phyloP scores from a whole-genome alignment of 2,113 vertebrate genomes.

The Balaenoptera acutorostrata region DNA sequence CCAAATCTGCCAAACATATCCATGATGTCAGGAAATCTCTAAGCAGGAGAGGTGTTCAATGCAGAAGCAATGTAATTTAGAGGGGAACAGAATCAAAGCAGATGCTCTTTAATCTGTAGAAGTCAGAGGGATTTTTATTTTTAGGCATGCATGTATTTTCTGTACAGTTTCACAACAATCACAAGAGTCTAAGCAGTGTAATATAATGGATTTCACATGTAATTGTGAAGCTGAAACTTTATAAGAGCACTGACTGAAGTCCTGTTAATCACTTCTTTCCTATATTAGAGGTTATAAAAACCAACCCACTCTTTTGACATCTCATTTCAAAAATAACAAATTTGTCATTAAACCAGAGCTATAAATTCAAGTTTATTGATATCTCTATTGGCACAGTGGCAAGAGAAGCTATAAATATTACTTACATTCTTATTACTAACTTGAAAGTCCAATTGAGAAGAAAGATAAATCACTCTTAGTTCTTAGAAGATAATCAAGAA shows the following conservation, averaged over 20 bases:
- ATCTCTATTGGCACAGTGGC: conserved; percentile 27
- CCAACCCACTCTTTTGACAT: conserved; percentile 36
- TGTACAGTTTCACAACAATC: neutral
- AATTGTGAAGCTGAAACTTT: neutral
- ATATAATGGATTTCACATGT: neutral
- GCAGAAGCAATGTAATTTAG: neutral
- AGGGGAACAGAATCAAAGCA: neutral
- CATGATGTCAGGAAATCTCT: neutral
- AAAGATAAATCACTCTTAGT: conserved; percentile 49
- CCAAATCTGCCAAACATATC: neutral
- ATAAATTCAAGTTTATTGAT: conserved; percentile 57
- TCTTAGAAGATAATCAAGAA: conserved; percentile 22
- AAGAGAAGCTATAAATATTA: conserved; percentile 55
- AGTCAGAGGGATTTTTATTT: neutral
- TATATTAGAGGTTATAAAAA: conserved; percentile 17
- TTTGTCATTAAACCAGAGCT: conserved; percentile 46
- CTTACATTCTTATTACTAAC: conserved; percentile 51
- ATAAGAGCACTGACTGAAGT: neutral
- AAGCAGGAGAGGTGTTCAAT: neutral
- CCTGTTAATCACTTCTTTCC: neutral
- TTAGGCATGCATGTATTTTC: neutral
- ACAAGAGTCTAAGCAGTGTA: neutral
- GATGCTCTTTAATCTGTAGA: neutral
- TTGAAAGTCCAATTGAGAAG: conserved; percentile 43
- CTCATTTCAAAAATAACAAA: conserved; percentile 49